phyloP scores from a whole-genome alignment of 2,113 vertebrate species.

The Saguinus midas region DNA sequence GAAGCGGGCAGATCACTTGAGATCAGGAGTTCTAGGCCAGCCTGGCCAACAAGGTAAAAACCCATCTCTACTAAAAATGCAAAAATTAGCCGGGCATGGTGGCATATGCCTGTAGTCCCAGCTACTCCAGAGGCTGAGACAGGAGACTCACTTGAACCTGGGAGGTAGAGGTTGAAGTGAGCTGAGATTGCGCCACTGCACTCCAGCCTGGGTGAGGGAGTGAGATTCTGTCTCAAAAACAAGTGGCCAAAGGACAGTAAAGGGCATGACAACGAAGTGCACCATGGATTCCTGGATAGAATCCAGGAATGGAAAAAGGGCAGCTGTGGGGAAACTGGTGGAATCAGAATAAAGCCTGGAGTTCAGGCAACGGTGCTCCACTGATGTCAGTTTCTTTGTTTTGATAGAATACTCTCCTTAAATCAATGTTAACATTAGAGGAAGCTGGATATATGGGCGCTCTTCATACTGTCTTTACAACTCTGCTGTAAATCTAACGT shows the following conservation, averaged over 20 bases:
- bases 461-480: neutral
- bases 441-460: neutral
- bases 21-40: neutral
- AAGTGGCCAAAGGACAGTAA: neutral
- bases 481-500: neutral
- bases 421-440: neutral
- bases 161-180: neutral
- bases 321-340: neutral
- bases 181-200: neutral
- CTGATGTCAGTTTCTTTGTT: neutral
- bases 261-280: neutral
- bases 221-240: neutral
- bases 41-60: neutral
- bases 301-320: neutral
- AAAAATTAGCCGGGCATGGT: neutral
- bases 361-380: rapidly evolving
- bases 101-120: neutral
- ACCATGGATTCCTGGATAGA: neutral
- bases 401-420: neutral
- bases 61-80: neutral
- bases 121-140: neutral
- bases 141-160: neutral
- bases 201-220: neutral
- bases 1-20: neutral
- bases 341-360: neutral